These are phyloP conservation scores for Cheilosia soror DNA, from an alignment of 2,888 invertebrate species.

Conservation along the genomic window DNA sequence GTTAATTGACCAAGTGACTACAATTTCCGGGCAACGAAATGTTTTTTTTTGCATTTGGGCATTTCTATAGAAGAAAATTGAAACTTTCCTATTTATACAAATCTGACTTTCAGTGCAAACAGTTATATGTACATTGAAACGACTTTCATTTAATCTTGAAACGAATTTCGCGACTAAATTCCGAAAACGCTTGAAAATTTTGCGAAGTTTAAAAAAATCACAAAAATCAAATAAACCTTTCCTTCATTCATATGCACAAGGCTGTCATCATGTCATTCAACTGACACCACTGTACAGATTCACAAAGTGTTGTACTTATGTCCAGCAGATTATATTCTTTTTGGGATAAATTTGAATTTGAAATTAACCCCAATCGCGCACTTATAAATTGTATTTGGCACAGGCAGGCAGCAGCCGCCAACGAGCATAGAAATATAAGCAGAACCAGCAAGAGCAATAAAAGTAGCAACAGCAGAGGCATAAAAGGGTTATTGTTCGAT, in stretches of 20 bases:
- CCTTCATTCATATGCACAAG: conserved; percentile 45
- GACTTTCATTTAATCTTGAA: too few species aligned
- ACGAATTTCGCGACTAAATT: too few species aligned
- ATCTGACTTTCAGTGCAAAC: too few species aligned
- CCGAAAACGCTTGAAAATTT: conserved; percentile 9
- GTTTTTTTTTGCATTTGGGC: too few species aligned
- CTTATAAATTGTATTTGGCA: neutral
- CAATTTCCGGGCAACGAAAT: too few species aligned
- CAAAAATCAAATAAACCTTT: conserved; percentile 45
- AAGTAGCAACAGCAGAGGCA: conserved; percentile 38
- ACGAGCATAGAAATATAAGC: conserved; percentile 8
- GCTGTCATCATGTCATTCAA: conserved; percentile 44
- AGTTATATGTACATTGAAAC: too few species aligned
- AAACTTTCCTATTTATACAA: too few species aligned
- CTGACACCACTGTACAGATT: conserved; percentile 53
- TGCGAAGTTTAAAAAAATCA: neutral
- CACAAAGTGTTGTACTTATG: conserved; percentile 61
- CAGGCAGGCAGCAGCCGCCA: conserved; percentile 1
- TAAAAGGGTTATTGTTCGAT: conserved; percentile 71
- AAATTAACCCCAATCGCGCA: conserved; percentile 30
- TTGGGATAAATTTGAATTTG: conserved; percentile 55
- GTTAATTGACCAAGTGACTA: too few species aligned
- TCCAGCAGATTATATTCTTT: conserved; percentile 48
- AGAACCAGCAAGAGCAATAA: conserved; percentile 40
- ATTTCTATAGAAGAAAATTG: too few species aligned